phyloP scores from a whole-genome alignment of 2,888 invertebrate genomes.

The Ctena decussata region DNA sequence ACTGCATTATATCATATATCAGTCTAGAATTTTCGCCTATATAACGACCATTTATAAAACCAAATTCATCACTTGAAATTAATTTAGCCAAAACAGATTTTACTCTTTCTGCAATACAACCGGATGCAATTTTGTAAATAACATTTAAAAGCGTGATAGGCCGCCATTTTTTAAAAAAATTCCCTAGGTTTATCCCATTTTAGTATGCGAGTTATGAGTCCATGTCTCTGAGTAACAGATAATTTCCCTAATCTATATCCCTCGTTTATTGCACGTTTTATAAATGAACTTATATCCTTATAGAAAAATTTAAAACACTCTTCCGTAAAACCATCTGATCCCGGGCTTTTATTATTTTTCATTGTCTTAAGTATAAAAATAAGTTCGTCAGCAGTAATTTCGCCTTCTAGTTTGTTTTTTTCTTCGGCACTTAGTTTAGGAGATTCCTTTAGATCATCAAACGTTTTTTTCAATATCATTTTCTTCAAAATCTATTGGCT shows the following conservation, averaged over 20 bases:
- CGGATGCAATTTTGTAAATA: conserved; percentile 21
- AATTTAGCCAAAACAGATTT: neutral
- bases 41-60: neutral
- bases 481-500: neutral
- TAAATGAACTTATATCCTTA: neutral
- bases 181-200: neutral
- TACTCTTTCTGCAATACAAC: neutral
- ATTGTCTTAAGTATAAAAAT: neutral
- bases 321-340: neutral
- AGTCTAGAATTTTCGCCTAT: conserved; percentile 5
- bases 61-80: conserved; percentile 15
- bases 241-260: neutral
- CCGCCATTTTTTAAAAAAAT: conserved; percentile 23
- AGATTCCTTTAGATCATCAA: neutral
- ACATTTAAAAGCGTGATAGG: conserved; percentile 22
- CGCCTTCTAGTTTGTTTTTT: neutral
- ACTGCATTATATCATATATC: conserved; percentile 10
- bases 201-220: neutral
- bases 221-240: no score
- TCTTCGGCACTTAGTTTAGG: neutral
- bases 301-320: neutral
- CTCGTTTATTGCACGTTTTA: neutral
- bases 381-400: neutral
- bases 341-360: neutral
- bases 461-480: neutral